Evolutionary conservation across 1,140 invertebrate species (phyloP), one percentile per base, ranked within the genome.

Genomic region (Neodiprion virginianus): DNA sequence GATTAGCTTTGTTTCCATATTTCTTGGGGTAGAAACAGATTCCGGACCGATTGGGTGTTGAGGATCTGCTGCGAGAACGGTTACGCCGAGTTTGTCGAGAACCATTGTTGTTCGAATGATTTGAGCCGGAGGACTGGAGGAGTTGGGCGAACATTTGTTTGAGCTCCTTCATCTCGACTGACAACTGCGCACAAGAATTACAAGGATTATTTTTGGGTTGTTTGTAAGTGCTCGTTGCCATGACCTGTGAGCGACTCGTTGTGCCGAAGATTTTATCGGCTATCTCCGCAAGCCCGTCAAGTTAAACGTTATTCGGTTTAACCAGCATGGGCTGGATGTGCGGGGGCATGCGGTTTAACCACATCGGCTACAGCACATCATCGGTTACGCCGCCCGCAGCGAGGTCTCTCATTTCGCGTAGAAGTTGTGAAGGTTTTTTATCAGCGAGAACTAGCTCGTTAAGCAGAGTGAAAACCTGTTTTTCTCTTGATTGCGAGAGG

Each of bases 341-440:
- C 17, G 17, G 21, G 14, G 69, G 69, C 74, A 74, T 70, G 53
- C 74, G 70, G 10, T 74, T 50, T 4, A 71, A 66, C 28, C 61
- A 74, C 2, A 67, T 65, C 3, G 69, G 14, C 0, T 53, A 21
- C n/a, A 74, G 67, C 23, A 23, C 1, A 23, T 47, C 48, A 9
- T 74, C 73, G 48, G n/a, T 8, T 8, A 70, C 53, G 23, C 49
- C 11, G 14, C 23, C 9, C n/a, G 47, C 68, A 48, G 73, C 73
- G 23, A 79, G 78, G 77, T 74, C 76, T 80, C 83, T 83, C 78
- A 81, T 83, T 83, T 85, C 82, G 83, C 84, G 83, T 78, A 77
- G 79, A 71, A 79, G 77, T 74, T 77, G 82, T 79, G 80, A 79
- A 72, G 17, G 76, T 74, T 74, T 74, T 69, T 72, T 67, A 72